Base-by-base conservation (phyloP, 2,113 vertebrate genomes). In the Sceloporus tristichus region DNA sequence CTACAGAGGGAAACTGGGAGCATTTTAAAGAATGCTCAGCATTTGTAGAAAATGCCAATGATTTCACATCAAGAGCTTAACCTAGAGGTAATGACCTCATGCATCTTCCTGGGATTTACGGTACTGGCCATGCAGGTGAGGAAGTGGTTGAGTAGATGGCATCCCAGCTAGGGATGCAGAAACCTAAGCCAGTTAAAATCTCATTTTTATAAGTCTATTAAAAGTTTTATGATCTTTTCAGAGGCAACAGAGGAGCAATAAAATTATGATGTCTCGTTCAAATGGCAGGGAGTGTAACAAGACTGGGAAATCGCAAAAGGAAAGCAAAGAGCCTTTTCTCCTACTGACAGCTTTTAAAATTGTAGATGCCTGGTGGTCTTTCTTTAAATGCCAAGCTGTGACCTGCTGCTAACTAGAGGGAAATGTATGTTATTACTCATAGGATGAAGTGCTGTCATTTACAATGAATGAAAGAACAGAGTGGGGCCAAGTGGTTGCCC, bases 171-270 rank as follows among this genome's bases (percentile, higher is more conserved):
- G 90, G 91, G 93, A 76, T 66, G 82, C 40, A 87, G 93, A 85
- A 88, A 88, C 89, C 54, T 85, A 62, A 95, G 94, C 92, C 91
- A 87, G 88, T 86, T 94, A 87, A 10, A 91, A 62, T 91, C 70
- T 18, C 34, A 87, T 96, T 95, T 62, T 96, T 94, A 88, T 86
- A 93, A 88, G 88, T 90, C 93, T 93, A 53, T 94, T 95, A 92
- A 94, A 94, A 88, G 86, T 91, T 96, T 48, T 89, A 95, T 91
- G 77, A 85, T 87, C 87, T 95, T 84, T 95, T 89, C 89, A 87
- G 88, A 90, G 90, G 82, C 85, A 91, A 73, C 84, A 65, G n/a
- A 53, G 71, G 54, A 78, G 27, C 92, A 90, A 90, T 95, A 93
- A 94, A 96, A 93, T 91, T 87, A 85, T 93, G 87, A 91, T 86